These are phyloP conservation scores for Drosophila cognata DNA, from an alignment of 2,888 invertebrate genomes.

Conservation along the genomic window DNA sequence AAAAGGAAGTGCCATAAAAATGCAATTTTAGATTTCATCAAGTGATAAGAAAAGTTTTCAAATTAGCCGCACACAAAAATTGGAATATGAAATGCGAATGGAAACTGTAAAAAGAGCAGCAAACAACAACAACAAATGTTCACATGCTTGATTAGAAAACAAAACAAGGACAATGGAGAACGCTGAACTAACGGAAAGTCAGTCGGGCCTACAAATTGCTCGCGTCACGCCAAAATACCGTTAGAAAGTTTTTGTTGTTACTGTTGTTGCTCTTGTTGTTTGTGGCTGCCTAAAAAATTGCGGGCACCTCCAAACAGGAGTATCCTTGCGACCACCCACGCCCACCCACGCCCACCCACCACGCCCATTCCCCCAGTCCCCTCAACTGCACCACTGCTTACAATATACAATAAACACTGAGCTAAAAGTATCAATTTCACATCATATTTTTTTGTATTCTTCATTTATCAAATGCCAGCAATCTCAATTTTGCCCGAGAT, in stretches of 20 bases:
- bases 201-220: constrained; percentile 72
- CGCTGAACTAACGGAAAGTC: constrained; percentile 37
- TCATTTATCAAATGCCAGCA: constrained; percentile 71
- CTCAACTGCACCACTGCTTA: neutral
- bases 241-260: constrained; percentile 68
- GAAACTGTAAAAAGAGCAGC: constrained; percentile 77
- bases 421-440: constrained; percentile 71
- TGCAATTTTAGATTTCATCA: constrained; percentile 81
- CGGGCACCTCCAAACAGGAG: neutral
- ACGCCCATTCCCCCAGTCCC: neutral
- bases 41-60: constrained; percentile 81
- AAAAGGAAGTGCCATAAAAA: constrained; percentile 81
- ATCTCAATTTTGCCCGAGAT: constrained; percentile 64
- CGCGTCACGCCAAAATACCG: constrained; percentile 78
- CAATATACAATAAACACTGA: constrained; percentile 15
- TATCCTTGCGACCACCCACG: constrained; percentile 54
- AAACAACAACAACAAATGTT: constrained; percentile 40
- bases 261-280: neutral
- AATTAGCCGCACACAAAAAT: constrained; percentile 70
- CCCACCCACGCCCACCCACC: constrained; percentile 62
- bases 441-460: neutral
- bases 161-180: constrained; percentile 35
- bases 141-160: constrained; percentile 73
- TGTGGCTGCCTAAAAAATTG: constrained; percentile 10
- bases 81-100: constrained; percentile 74